phyloP scores from a whole-genome alignment of 2,888 invertebrate species.

The Harpalus rufipes region DNA sequence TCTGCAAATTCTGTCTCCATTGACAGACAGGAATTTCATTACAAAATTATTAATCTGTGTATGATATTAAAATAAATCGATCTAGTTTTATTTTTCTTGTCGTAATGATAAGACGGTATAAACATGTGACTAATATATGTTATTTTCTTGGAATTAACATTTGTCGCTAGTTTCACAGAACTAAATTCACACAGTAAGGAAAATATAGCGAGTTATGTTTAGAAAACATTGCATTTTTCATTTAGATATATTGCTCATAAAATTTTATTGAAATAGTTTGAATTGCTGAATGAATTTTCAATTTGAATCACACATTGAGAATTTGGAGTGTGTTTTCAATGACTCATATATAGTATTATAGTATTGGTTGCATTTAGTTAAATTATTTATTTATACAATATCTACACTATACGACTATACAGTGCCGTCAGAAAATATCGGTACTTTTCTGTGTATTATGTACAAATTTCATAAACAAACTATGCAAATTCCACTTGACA shows the following conservation, averaged over 20 bases:
- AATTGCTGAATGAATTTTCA: background rate
- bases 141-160: background rate
- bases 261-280: background rate
- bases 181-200: background rate
- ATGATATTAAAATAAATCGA: background rate
- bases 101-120: background rate
- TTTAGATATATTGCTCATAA: background rate
- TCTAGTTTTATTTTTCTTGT: background rate
- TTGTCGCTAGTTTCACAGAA: background rate
- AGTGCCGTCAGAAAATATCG: too few species aligned
- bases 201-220: background rate
- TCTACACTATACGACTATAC: too few species aligned
- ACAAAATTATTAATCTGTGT: constrained; percentile 18
- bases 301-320: background rate
- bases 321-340: background rate
- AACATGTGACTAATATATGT: background rate
- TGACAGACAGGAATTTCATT: constrained; percentile 24
- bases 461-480: too few species aligned
- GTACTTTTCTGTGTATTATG: too few species aligned
- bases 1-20: constrained; percentile 43
- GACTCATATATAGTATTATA: background rate
- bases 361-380: too few species aligned
- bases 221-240: background rate
- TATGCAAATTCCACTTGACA: too few species aligned
- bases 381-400: too few species aligned